Evolutionary conservation across 2,888 invertebrate genomes (phyloP).

Genomic region (Brachycybe producta): DNA sequence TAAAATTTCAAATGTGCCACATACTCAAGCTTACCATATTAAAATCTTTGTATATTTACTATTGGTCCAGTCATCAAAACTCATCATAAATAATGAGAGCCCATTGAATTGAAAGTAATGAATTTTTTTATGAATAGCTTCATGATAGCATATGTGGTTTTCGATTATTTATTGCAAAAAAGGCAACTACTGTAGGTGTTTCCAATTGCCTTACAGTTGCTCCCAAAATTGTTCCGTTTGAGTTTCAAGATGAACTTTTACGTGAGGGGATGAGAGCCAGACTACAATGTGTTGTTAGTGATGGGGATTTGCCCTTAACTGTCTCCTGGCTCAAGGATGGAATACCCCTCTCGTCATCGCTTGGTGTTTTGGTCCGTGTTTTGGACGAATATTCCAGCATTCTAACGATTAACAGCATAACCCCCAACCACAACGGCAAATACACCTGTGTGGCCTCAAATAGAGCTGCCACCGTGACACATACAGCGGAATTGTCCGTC

Average conservation of each 20-base stretch:
- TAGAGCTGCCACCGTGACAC: constrained; percentile 63
- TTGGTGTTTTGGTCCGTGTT: constrained; percentile 17
- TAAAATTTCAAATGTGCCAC: too few relatives aligned
- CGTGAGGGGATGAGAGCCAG: constrained; percentile 15
- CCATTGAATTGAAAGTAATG: too few relatives aligned
- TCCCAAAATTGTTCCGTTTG: constrained; percentile 22
- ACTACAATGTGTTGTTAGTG: constrained; percentile 64
- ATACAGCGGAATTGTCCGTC: constrained; percentile 64
- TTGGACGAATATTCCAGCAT: constrained; percentile 59
- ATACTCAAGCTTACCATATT: too few relatives aligned
- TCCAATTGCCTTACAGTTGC: constrained; percentile 19
- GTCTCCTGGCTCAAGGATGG: constrained; percentile 74
- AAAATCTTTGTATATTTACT: too few relatives aligned
- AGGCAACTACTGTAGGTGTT: background rate
- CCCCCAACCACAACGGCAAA: constrained; percentile 59
- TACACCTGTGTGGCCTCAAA: constrained; percentile 66
- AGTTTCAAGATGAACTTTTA: constrained; percentile 20
- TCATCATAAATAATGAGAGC: too few relatives aligned
- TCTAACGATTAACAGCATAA: constrained; percentile 61
- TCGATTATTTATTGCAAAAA: background rate
- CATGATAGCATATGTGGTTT: too few relatives aligned
- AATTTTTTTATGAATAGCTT: too few relatives aligned
- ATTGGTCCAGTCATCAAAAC: too few relatives aligned
- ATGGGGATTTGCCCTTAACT: constrained; percentile 64
- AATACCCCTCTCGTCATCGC: constrained; percentile 38